These are phyloP conservation scores for Phengaris alcon DNA, from an alignment of 2,888 invertebrate genomes.

Conservation along the genomic window DNA sequence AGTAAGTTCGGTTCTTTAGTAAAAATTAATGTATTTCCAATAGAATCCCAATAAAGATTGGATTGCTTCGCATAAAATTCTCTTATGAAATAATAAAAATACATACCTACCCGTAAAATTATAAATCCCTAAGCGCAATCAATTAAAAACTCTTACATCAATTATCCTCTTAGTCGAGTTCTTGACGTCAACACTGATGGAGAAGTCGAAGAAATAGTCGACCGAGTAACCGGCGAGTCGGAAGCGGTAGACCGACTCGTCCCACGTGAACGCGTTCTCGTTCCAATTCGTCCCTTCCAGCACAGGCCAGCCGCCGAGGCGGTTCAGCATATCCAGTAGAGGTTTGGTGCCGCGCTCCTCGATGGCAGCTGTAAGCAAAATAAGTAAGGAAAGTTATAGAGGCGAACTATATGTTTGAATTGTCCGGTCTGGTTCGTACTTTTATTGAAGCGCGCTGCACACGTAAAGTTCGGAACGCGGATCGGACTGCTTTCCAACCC, in stretches of 20 bases:
- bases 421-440: no score
- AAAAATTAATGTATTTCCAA: no score
- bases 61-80: no score
- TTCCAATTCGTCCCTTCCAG: constrained; percentile 88
- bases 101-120: no score
- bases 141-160: constrained; percentile 81
- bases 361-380: constrained; percentile 82
- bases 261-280: constrained; percentile 87
- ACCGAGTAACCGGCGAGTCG: constrained; percentile 90
- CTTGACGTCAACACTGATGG: constrained; percentile 92
- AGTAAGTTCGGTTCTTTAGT: no score
- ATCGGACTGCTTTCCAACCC: no score
- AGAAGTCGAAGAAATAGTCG: constrained; percentile 94
- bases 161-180: constrained; percentile 91
- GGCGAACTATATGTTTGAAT: no score
- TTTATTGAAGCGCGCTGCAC: no score
- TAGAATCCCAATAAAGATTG: no score
- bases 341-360: constrained; percentile 88
- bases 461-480: no score
- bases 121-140: no score
- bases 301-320: constrained; percentile 97
- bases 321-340: constrained; percentile 83
- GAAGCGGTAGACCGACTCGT: constrained; percentile 89
- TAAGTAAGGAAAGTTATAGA: neutral
- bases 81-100: no score